Evolutionary conservation across 2,888 invertebrate genomes (phyloP), one percentile per base, ranked within the genome.

Genomic region (Euplagia quadripunctaria): DNA sequence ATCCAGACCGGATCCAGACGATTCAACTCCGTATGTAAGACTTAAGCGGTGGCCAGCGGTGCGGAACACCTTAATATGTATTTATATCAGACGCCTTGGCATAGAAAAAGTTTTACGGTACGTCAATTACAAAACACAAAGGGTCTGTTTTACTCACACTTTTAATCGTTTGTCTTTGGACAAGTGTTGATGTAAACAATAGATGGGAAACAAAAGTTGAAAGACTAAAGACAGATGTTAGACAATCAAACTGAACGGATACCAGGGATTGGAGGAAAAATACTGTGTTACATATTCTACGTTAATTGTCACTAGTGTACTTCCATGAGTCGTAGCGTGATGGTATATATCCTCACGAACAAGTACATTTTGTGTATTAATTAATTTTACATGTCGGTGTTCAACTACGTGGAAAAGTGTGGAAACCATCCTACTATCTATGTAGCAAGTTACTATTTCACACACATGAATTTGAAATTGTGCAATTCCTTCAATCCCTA

Each of bases 1-100:
- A 85, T 78, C 80, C 85, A 76, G 82, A 72, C 82, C 85, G 85
- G 84, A 83, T 85, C 85, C 84, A 74, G 84, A 74, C 85, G 64
- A 70, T 82, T 65, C 65, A 64, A 75, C 76, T 73, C 63, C 73
- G 78, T 75, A 73, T 72, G 73, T 66, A 68, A 64, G 74, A 63
- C 42, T 70, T 31, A 63, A 66, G 58, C 78, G 61, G 79, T 82
- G 79, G 17, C 58, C 83, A 83, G 55, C 87, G 69, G 72, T 77
- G 82, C 78, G 85, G 81, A 87, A 87, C 86, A 74, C 76, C 80
- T 86, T 85, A 79, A 81, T 80, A 85, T 85, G 84, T 87, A 82
- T 81, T 75, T 86, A 79, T 75, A 78, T 75, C 80, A 81, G 75
- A 72, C 75, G 68, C 83, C 86, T 85, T 82, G 82, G 82, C 86